Percentiles rank a stretch among this genome's conserved stretches.
Conservation (phyloP, 2,797 vertebrate genomes). For the Neosilurus mollespiculum region DNA sequence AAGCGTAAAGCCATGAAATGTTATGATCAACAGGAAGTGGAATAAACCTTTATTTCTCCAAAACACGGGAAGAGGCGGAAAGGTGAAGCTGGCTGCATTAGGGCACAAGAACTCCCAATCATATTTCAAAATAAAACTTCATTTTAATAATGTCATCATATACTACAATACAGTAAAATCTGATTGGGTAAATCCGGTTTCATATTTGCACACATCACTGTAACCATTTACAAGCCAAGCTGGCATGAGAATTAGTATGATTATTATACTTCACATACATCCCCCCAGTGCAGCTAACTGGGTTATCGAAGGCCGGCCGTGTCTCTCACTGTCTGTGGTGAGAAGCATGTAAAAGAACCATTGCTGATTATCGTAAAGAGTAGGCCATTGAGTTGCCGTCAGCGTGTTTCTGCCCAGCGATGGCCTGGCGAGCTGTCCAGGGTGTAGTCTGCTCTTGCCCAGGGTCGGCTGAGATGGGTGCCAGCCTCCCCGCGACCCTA, state of each 20-base stretch:
- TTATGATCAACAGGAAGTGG: not conserved
- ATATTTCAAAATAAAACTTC: not conserved
- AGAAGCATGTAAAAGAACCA: too few relatives aligned
- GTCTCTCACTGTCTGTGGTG: too few relatives aligned
- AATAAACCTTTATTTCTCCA: not conserved
- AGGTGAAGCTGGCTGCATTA: not conserved
- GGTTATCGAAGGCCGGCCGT: too few relatives aligned
- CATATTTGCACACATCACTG: not conserved
- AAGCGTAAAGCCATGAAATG: not conserved
- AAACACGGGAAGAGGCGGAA: not conserved
- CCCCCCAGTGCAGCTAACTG: too few relatives aligned
- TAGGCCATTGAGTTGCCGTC: too few relatives aligned
- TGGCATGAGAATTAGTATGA: not conserved
- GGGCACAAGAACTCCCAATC: not conserved
- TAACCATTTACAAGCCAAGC: not conserved
- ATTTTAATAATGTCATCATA: not conserved
- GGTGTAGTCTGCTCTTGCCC: too few relatives aligned
- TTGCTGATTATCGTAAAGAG: too few relatives aligned
- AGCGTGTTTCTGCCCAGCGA: too few relatives aligned
- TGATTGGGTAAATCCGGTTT: not conserved
- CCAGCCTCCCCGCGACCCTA: too few relatives aligned
- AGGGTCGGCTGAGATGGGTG: too few relatives aligned
- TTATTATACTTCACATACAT: too few relatives aligned
- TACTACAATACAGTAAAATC: not conserved
- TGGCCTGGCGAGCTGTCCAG: too few relatives aligned